Evolutionary conservation across 1,140 invertebrate genomes (phyloP), one percentile per base, ranked within the genome.

Genomic region (Drosophila ercepeae): DNA sequence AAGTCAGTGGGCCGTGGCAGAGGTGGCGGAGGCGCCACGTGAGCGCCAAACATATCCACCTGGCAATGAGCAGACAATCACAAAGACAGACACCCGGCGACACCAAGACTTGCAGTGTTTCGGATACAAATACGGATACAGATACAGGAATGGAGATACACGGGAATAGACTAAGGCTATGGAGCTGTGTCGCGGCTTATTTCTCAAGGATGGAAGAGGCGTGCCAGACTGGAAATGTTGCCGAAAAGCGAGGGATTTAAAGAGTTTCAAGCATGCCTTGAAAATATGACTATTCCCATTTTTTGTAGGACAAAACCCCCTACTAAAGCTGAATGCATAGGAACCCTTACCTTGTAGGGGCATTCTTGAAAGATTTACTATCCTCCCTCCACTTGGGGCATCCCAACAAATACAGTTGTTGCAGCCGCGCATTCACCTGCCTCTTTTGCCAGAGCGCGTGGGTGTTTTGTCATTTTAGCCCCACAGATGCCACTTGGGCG

Each of bases 381-480:
- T 13, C 3, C 4, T 13, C 9, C 5, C 45, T 11, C 19, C 5
- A 25, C 41, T 60, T 54, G 39, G 34, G 61, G 55, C 36, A 68
- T 39, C 60, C 63, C 55, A 44, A 60, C 54, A 49, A 78, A 50
- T 54, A 45, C n/a, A 19, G 21, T 9, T 29, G 49, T 57, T 65
- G 36, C 45, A 46, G 19, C 6, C n/a, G 18, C 29, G 23, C 42
- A 42, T 14, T 41, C 42, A 39, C 42, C 45, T 55, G 21, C 16
- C 39, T 21, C 36, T 9, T 13, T 44, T 49, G 34, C 23, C 42
- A 49, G 36, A 8, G 45, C 55, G 51, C 73, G 77, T 78, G 84
- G 76, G 76, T 89, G 84, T 84, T 79, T 84, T 89, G 84, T 84
- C 84, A 89, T 79, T 89, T 89, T 83, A 73, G 64, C 75, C 72